Evolutionary conservation across 1,140 invertebrate genomes (phyloP).

Genomic region (Zaprionus vittiger): DNA sequence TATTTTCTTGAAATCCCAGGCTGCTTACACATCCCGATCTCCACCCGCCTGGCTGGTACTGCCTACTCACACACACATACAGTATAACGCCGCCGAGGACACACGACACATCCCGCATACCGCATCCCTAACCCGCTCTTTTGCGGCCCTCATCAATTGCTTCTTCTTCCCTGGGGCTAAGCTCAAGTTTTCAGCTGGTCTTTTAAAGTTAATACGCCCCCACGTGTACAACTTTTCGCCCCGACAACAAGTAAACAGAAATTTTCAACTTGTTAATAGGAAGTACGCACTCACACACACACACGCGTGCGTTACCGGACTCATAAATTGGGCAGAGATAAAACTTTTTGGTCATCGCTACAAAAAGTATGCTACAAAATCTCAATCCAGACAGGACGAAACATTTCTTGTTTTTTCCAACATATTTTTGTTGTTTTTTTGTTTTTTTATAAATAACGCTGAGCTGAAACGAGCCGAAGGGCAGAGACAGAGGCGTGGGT

Average conservation of each 20-base stretch:
- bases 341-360: conserved; percentile 35
- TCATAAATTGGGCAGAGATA: conserved; percentile 37
- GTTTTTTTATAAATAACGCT: conserved; percentile 65
- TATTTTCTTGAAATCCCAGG: conserved; percentile 74
- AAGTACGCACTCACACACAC: conserved; percentile 24
- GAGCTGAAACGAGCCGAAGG: conserved; percentile 32
- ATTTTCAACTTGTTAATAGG: conserved; percentile 47
- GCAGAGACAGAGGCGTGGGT: conserved; percentile 18
- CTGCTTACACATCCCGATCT: conserved; percentile 24
- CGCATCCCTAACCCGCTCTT: conserved; percentile 22
- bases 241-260: conserved; percentile 51
- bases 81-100: conserved; percentile 65
- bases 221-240: conserved; percentile 39
- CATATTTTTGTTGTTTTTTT: neutral
- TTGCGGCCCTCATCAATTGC: conserved; percentile 3
- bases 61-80: conserved; percentile 6
- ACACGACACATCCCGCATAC: conserved; percentile 42
- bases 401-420: conserved; percentile 30
- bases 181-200: conserved; percentile 50
- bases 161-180: conserved; percentile 28
- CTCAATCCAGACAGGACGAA: conserved; percentile 55
- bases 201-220: conserved; percentile 52
- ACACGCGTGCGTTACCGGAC: neutral
- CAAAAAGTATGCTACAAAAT: conserved; percentile 73
- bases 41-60: neutral